These are phyloP conservation scores for Zaprionus nigranus DNA, from an alignment of 1,140 invertebrate genomes.

Conservation along the genomic window DNA sequence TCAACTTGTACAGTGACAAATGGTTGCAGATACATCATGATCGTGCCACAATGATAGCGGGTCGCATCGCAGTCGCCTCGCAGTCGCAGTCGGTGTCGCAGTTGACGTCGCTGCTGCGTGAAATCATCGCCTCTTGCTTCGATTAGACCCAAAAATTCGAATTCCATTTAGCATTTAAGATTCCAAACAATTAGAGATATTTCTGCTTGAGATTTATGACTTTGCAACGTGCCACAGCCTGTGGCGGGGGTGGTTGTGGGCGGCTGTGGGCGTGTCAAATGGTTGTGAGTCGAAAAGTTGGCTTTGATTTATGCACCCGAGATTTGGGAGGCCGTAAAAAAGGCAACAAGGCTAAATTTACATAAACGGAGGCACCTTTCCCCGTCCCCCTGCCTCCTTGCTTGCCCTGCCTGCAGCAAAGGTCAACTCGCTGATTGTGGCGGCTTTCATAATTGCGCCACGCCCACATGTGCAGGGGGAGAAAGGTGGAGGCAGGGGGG, in stretches of 20 bases:
- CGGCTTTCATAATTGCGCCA: conserved; percentile 18
- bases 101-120: conserved; percentile 13
- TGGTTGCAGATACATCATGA: conserved; percentile 78
- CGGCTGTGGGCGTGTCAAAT: conserved; percentile 41
- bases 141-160: conserved; percentile 7
- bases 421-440: background rate
- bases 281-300: conserved; percentile 44
- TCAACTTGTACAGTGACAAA: conserved; percentile 77
- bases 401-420: background rate
- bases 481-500: background rate
- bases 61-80: background rate
- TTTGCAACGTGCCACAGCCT: conserved; percentile 62
- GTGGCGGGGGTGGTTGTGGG: conserved; percentile 8
- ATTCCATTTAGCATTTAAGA: conserved; percentile 16
- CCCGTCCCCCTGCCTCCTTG: background rate
- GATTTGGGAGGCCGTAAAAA: conserved; percentile 26
- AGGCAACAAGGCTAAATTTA: conserved; percentile 21
- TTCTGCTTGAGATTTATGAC: conserved; percentile 61
- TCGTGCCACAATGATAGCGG: conserved; percentile 63
- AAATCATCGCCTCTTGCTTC: conserved; percentile 10
- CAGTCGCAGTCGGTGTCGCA: background rate
- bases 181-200: conserved; percentile 69
- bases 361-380: conserved; percentile 7
- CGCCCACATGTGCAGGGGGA: conserved; percentile 14
- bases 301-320: conserved; percentile 64